A percentile compares a stretch with the other conserved stretches of the same genome.
Evolutionary conservation across 1,140 invertebrate genomes (phyloP).

Genomic region (Habropoda laboriosa): DNA sequence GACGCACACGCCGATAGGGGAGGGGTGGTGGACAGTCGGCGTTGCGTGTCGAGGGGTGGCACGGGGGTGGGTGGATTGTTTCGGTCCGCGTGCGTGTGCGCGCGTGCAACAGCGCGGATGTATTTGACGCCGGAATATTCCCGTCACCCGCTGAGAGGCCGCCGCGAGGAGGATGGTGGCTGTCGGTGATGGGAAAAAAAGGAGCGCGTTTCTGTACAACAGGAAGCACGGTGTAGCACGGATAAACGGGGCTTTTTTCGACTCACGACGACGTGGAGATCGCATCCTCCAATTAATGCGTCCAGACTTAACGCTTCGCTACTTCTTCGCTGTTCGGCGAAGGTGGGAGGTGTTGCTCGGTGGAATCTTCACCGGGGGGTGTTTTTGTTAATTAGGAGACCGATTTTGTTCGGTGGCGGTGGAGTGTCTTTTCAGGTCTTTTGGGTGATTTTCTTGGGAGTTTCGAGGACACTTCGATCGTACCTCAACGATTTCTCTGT

Average conservation of each 20-base stretch:
- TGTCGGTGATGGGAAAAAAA: constrained; percentile 9
- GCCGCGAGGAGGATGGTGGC: background rate
- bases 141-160: constrained; percentile 35
- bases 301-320: constrained; percentile 57
- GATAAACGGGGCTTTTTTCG: constrained; percentile 54
- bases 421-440: too few species aligned
- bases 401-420: too few species aligned
- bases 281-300: constrained; percentile 66
- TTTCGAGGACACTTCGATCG: too few species aligned
- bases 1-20: background rate
- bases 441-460: too few species aligned
- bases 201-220: constrained; percentile 51
- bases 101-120: constrained; percentile 59
- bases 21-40: constrained; percentile 35
- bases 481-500: too few species aligned
- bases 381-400: constrained; percentile 23
- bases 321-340: background rate
- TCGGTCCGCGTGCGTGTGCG: constrained; percentile 57
- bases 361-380: too few species aligned
- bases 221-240: constrained; percentile 59
- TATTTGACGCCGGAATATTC: constrained; percentile 62
- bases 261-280: constrained; percentile 53
- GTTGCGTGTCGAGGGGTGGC: constrained; percentile 54
- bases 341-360: background rate
- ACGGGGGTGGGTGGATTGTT: constrained; percentile 56